Base-by-base conservation (phyloP, 2,888 invertebrate genomes). In the Melanostoma mellinum region DNA sequence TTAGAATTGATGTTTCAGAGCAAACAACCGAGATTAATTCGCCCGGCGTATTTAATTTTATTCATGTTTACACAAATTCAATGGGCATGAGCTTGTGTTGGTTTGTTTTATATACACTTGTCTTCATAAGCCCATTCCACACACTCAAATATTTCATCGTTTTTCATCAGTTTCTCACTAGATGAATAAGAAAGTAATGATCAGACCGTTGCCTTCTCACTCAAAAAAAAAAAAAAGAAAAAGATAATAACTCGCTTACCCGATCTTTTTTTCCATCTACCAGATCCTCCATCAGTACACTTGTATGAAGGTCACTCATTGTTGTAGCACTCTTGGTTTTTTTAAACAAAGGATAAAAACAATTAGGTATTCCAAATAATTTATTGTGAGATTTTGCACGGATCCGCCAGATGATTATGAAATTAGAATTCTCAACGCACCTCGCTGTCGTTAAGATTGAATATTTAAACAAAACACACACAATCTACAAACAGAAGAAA, bases 241-340 rank as follows among this genome's bases (percentile, higher is more conserved):
- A 33, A 38, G 20, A 0, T 20, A 46, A 3, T 10, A 10, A 20
- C 10, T 55, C 10, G 6, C 77, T 82, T 44, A 82, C 82, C 35
- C 53, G 65, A 44, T 73, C 32, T 30, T 53, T 74, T 82, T 77
- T 63, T 75, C 36, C 52, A 5, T 69, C 65, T 32, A 58, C 48
- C 9, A 48, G n/a, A 44, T 32, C 56, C 58, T 78, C 78, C 78
- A 82, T 77, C 73, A 73, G 58, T 3, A 82, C 63, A 10, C 65
- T 40, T 32, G 74, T 52, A 42, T 78, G 71, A 9, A 38, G 6
- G 46, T 82, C 68, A 33, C 9, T 68, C 78, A 78, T 82, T 40
- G 3, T 58, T 65, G 8, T 4, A 32, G 36, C 36, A 30, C 32
- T 20, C 20, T 20, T 20, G 20, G 38, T 38, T 20, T 67, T 48